phyloP scores from a whole-genome alignment of 2,888 invertebrate species.

The Drosophila birchii region DNA sequence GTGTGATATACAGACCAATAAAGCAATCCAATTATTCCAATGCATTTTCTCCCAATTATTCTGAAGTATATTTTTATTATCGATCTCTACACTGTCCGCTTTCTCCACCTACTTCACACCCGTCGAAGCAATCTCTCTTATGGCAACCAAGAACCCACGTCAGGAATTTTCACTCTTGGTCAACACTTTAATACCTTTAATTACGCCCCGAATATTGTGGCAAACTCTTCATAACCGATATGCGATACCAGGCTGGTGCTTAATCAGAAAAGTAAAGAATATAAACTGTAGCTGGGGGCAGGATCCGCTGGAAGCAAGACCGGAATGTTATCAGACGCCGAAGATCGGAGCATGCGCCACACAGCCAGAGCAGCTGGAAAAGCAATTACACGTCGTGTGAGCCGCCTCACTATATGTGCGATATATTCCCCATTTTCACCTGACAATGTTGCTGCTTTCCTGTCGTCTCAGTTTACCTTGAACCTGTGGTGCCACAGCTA shows the following conservation, averaged over 20 bases:
- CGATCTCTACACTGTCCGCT: conserved; percentile 30
- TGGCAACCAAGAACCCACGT: conserved; percentile 41
- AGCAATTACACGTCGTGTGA: conserved; percentile 66
- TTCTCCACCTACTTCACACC: conserved; percentile 51
- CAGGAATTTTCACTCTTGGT: conserved; percentile 47
- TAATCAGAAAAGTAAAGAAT: conserved; percentile 74
- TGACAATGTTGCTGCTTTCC: conserved; percentile 29
- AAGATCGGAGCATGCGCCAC: conserved; percentile 63
- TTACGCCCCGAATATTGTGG: conserved; percentile 74
- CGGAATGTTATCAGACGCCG: conserved; percentile 68
- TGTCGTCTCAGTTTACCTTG: conserved; percentile 66
- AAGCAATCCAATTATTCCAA: conserved; percentile 6
- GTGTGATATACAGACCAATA: background rate
- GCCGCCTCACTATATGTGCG: conserved; percentile 13
- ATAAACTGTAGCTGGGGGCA: conserved; percentile 31
- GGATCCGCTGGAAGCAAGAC: conserved; percentile 44
- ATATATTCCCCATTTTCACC: conserved; percentile 27
- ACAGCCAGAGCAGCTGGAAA: conserved; percentile 51
- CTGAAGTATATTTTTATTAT: conserved; percentile 13
- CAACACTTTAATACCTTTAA: conserved; percentile 74
- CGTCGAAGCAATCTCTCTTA: conserved; percentile 11
- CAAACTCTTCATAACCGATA: conserved; percentile 50
- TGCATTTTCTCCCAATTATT: conserved; percentile 29
- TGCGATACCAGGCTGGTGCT: conserved; percentile 65
- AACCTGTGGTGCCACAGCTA: conserved; percentile 55